Conservation (phyloP, 2,888 invertebrate species). For the Eucera pruinosa region DNA sequence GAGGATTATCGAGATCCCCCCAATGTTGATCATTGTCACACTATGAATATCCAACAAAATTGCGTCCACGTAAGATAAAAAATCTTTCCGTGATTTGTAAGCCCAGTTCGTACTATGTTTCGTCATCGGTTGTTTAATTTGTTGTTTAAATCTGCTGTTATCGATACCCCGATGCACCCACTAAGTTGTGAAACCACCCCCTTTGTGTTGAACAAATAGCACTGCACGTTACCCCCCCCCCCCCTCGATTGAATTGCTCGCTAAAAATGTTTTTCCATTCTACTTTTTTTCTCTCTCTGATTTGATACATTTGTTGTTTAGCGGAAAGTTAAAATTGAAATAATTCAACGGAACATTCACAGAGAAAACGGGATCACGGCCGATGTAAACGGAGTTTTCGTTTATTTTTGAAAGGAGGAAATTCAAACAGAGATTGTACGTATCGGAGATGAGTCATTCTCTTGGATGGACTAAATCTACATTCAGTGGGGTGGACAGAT, state of each 20-base stretch:
- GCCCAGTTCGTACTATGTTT: conserved; percentile 14
- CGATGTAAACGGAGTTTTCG: not conserved
- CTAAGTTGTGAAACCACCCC: conserved; percentile 6
- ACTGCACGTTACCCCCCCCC: conserved; percentile 31
- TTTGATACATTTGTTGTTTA: not conserved
- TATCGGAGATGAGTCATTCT: conserved; percentile 31
- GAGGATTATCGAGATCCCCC: conserved; percentile 28
- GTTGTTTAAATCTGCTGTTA: not conserved
- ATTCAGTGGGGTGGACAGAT: conserved; percentile 27
- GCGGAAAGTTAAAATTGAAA: not conserved
- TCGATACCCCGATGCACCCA: conserved; percentile 1
- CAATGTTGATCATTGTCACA: conserved; percentile 52
- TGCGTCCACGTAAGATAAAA: conserved; percentile 32
- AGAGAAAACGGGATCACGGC: not conserved
- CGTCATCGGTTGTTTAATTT: conserved; percentile 1
- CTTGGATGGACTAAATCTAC: conserved; percentile 29
- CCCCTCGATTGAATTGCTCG: conserved; percentile 17
- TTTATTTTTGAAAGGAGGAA: conserved; percentile 38
- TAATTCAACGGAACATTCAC: not conserved
- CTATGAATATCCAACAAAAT: conserved; percentile 33
- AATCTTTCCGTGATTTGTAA: conserved; percentile 36
- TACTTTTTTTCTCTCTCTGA: not conserved
- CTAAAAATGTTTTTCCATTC: conserved; percentile 12
- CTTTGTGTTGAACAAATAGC: conserved; percentile 11
- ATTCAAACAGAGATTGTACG: conserved; percentile 11